Conservation (phyloP, 1,140 invertebrate species). For the Macrosteles quadrilineatus region DNA sequence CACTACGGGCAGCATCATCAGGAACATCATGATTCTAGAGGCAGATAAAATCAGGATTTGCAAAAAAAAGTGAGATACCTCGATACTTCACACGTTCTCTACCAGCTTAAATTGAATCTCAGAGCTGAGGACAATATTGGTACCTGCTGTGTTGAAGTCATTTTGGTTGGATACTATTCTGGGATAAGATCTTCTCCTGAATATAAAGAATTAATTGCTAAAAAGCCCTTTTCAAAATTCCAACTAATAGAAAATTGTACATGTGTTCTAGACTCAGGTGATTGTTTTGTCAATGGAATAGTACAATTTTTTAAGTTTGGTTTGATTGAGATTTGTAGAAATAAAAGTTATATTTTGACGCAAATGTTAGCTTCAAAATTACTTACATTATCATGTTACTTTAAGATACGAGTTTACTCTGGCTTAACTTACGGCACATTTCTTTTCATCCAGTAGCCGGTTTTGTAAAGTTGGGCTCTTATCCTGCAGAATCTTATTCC, state of each 20-base stretch:
- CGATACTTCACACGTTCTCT: neutral
- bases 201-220: neutral
- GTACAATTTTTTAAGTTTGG: no score
- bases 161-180: neutral
- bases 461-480: slow-evolving; percentile 86
- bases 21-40: slow-evolving; percentile 57
- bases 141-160: neutral
- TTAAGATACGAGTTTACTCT: no score
- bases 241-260: no score
- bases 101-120: neutral
- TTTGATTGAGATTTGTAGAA: no score
- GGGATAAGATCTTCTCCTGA: neutral
- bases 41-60: slow-evolving; percentile 44
- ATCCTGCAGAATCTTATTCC: slow-evolving; percentile 47
- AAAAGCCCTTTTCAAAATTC: slow-evolving; percentile 54
- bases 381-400: no score
- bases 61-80: neutral
- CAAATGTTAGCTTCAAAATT: no score
- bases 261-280: no score
- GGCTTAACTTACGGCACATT: slow-evolving; percentile 86
- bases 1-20: slow-evolving; percentile 61
- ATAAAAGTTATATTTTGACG: no score
- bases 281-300: no score
- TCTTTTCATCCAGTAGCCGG: slow-evolving; percentile 85
- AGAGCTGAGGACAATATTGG: neutral